phyloP scores from a whole-genome alignment of 1,140 invertebrate genomes.

The Neuroterus valhalla region DNA sequence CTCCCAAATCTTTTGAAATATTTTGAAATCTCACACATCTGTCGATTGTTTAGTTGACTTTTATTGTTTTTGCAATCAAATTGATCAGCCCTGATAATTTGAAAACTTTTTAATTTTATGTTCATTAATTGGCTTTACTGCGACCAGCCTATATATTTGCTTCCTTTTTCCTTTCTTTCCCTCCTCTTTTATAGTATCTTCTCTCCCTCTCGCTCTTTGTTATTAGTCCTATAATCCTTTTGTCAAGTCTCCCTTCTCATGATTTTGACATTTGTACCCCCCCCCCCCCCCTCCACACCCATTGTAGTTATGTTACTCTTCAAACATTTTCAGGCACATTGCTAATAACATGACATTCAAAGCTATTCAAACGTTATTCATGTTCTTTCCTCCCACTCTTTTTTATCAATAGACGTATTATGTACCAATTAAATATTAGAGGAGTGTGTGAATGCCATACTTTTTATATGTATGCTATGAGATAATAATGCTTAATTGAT shows the following conservation, averaged over 20 bases:
- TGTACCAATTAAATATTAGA: slow-evolving; percentile 18
- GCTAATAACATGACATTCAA: slow-evolving; percentile 29
- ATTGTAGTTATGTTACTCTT: slow-evolving; percentile 26
- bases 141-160: too few species aligned
- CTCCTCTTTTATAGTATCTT: not conserved
- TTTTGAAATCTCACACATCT: too few species aligned
- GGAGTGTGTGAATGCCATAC: slow-evolving; percentile 17
- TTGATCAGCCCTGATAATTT: too few species aligned
- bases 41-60: too few species aligned
- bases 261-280: slow-evolving; percentile 19
- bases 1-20: too few species aligned
- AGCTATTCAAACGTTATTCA: slow-evolving; percentile 25
- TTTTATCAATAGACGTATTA: slow-evolving; percentile 26
- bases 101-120: not conserved
- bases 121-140: too few species aligned
- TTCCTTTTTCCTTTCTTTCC: not conserved
- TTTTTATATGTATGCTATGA: not conserved
- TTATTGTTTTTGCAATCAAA: too few species aligned
- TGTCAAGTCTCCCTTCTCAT: slow-evolving; percentile 10
- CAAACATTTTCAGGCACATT: slow-evolving; percentile 23
- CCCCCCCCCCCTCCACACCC: not conserved
- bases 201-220: not conserved
- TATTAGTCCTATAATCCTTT: not conserved
- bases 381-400: slow-evolving; percentile 23
- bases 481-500: not conserved